Conservation (phyloP, 2,888 invertebrate species). For the Macrophya annulata region DNA sequence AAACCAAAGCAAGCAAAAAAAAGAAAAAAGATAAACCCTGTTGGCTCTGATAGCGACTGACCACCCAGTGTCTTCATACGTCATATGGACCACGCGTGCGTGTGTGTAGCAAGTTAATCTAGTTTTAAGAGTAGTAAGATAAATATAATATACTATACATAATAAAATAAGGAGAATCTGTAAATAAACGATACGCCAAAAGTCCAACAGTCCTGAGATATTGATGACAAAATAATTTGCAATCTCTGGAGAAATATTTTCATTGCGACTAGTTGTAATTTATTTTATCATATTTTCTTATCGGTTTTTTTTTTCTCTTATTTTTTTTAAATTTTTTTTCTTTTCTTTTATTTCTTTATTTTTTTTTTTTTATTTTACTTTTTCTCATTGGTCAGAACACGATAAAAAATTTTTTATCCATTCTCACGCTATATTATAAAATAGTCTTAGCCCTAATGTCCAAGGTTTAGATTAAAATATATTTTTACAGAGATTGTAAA, state of each 20-base stretch:
- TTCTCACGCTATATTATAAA: background rate
- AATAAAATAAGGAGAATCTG: constrained; percentile 69
- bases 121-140: constrained; percentile 77
- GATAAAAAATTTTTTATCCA: constrained; percentile 13
- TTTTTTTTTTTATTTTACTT: background rate
- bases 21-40: constrained; percentile 88
- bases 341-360: background rate
- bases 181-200: constrained; percentile 65
- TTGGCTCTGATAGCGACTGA: constrained; percentile 96
- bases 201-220: constrained; percentile 55
- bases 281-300: constrained; percentile 42
- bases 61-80: constrained; percentile 79
- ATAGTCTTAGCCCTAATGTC: background rate
- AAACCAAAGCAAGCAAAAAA: constrained; percentile 95
- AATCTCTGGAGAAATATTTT: constrained; percentile 39
- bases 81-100: constrained; percentile 76
- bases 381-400: constrained; percentile 10
- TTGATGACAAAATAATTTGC: constrained; percentile 51
- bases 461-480: background rate
- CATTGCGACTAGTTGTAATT: constrained; percentile 26
- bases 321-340: background rate
- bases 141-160: constrained; percentile 71
- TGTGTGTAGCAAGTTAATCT: constrained; percentile 76
- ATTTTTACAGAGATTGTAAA: constrained; percentile 33
- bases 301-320: background rate